These are phyloP conservation scores for Troglohyphantes excavatus DNA, from an alignment of 2,888 invertebrate genomes.

Conservation along the genomic window DNA sequence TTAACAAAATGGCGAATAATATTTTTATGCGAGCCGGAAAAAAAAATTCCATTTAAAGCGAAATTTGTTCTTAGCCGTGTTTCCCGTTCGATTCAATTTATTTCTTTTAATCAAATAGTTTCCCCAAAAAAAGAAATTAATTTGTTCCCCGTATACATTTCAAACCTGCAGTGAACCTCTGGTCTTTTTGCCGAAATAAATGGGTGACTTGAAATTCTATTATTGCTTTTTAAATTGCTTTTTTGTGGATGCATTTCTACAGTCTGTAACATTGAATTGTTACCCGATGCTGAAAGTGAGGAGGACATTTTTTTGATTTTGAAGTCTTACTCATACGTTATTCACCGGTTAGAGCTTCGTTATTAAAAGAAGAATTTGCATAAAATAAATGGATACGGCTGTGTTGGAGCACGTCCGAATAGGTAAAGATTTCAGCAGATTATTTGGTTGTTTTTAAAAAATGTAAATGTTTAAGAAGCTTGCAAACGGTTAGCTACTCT, in stretches of 20 bases:
- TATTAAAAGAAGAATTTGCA: too few species aligned
- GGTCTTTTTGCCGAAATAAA: conserved; percentile 26
- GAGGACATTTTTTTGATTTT: too few species aligned
- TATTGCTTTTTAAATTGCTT: conserved; percentile 54
- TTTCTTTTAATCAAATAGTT: conserved; percentile 7
- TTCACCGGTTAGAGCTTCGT: too few species aligned
- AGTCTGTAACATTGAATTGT: background rate
- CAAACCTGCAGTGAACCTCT: conserved; percentile 28
- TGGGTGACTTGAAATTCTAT: conserved; percentile 48
- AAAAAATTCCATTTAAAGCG: conserved; percentile 20
- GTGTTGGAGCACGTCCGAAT: too few species aligned
- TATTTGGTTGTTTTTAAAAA: too few species aligned
- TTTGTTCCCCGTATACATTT: conserved; percentile 40
- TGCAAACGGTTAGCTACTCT: too few species aligned
- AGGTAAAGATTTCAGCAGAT: too few species aligned
- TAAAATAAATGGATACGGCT: too few species aligned
- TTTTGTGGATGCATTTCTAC: conserved; percentile 11
- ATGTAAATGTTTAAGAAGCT: too few species aligned
- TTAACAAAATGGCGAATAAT: conserved; percentile 15
- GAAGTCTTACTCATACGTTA: too few species aligned
- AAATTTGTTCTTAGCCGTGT: conserved; percentile 24
- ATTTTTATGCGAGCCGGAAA: conserved; percentile 22
- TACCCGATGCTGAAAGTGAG: too few species aligned
- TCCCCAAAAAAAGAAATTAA: conserved; percentile 40
- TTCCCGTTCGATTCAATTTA: conserved; percentile 12